phyloP scores from a whole-genome alignment of 2,113 vertebrate species.

The Petromus typicus region DNA sequence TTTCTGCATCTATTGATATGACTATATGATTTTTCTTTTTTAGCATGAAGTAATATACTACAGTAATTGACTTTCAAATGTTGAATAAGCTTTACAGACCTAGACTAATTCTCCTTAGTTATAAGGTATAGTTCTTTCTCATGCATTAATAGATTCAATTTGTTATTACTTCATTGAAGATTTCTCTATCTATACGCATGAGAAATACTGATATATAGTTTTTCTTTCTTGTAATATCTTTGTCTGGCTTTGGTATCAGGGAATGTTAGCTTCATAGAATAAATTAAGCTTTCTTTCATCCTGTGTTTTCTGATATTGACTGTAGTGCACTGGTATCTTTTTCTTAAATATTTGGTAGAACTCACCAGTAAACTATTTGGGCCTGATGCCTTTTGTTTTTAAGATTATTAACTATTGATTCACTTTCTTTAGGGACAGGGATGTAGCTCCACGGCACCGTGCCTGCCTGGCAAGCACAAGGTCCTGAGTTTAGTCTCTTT shows the following conservation, averaged over 20 bases:
- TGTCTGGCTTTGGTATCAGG: not conserved
- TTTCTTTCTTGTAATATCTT: not conserved
- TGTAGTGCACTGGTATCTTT: not conserved
- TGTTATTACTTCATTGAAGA: not conserved
- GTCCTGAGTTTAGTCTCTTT: not conserved
- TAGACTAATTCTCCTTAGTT: not conserved
- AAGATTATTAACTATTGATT: not conserved
- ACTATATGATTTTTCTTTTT: constrained; percentile 14
- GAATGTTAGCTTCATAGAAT: not conserved
- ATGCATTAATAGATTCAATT: not conserved
- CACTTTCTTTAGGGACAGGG: not conserved
- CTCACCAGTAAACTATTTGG: not conserved
- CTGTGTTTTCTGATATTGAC: not conserved
- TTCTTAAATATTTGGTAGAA: not conserved
- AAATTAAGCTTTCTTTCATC: not conserved
- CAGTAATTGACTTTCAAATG: not conserved
- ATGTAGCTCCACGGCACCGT: too few species aligned
- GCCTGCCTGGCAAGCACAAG: too few species aligned
- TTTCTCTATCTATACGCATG: not conserved
- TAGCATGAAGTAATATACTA: not conserved
- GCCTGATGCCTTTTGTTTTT: not conserved
- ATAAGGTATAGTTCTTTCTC: not conserved
- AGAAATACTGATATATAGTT: not conserved
- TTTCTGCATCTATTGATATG: not conserved
- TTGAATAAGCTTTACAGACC: not conserved